phyloP scores from a whole-genome alignment of 2,113 vertebrate species.

The Oryzias curvinotus region DNA sequence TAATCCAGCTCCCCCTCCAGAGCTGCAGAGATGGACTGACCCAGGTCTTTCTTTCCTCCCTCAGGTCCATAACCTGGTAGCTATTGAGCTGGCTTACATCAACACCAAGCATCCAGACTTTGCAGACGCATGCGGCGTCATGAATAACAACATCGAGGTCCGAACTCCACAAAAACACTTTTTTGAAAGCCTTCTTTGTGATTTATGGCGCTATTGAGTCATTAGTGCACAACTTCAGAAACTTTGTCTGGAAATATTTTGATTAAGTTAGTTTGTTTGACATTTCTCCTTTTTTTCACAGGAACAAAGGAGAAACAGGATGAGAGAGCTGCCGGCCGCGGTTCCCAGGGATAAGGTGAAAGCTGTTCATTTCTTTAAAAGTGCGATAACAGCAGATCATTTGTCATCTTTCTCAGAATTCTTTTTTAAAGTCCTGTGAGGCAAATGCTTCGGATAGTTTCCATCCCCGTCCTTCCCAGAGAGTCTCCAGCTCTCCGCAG shows the following conservation, averaged over 20 bases:
- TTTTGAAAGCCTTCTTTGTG: background rate
- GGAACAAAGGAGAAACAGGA: slow-evolving; percentile 94
- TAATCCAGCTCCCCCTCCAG: too few relatives aligned
- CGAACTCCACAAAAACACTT: slow-evolving; percentile 16
- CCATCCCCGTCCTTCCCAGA: slow-evolving; percentile 26
- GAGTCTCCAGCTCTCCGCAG: slow-evolving; percentile 30
- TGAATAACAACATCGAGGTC: slow-evolving; percentile 99
- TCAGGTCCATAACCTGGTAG: slow-evolving; percentile 97
- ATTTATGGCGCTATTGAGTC: background rate
- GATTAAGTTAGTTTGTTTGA: background rate
- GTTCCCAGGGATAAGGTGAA: slow-evolving; percentile 91
- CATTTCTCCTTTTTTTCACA: slow-evolving; percentile 53
- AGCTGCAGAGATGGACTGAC: background rate
- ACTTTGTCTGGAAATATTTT: background rate
- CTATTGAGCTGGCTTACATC: slow-evolving; percentile 97
- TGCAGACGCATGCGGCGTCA: slow-evolving; percentile 95
- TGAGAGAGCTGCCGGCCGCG: slow-evolving; percentile 87
- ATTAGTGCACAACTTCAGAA: background rate
- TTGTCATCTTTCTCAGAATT: slow-evolving; percentile 5
- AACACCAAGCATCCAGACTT: slow-evolving; percentile 99
- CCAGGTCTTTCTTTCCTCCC: background rate
- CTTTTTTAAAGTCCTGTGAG: slow-evolving; percentile 29
- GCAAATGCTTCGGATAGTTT: slow-evolving; percentile 54
- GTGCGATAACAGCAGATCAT: background rate
- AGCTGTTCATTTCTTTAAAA: background rate